These are phyloP conservation scores for Orchesellides sinensis DNA, from an alignment of 2,888 invertebrate genomes.

Conservation along the genomic window DNA sequence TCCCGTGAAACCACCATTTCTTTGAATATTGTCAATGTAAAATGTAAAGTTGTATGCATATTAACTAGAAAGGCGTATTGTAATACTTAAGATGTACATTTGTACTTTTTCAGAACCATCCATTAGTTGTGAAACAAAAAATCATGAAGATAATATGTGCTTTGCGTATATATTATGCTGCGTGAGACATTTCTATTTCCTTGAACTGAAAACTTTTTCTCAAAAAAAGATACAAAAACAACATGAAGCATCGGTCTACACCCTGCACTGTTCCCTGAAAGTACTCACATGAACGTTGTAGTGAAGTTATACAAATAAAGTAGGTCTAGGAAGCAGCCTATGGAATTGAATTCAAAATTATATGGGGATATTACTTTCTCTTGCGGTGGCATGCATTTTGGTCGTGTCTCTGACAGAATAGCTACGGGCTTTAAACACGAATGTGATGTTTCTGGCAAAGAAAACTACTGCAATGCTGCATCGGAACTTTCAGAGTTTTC, in stretches of 20 bases:
- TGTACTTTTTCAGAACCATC: too few relatives aligned
- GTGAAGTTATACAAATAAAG: neutral
- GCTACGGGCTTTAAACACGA: slow-evolving; percentile 34
- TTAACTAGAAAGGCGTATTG: neutral
- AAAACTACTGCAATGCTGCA: slow-evolving; percentile 57
- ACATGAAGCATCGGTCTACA: too few relatives aligned
- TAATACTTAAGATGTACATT: too few relatives aligned
- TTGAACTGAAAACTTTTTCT: slow-evolving; percentile 28
- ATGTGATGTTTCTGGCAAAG: slow-evolving; percentile 57
- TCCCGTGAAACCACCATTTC: too few relatives aligned
- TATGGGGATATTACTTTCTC: slow-evolving; percentile 39
- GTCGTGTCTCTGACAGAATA: slow-evolving; percentile 36
- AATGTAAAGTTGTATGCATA: slow-evolving; percentile 26
- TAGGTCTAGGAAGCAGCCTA: neutral
- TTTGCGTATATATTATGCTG: slow-evolving; percentile 39
- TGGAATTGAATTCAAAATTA: slow-evolving; percentile 55
- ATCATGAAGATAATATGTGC: too few relatives aligned
- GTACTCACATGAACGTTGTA: neutral
- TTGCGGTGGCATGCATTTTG: slow-evolving; percentile 3
- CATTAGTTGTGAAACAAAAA: too few relatives aligned
- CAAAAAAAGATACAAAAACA: neutral
- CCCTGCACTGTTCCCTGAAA: too few relatives aligned
- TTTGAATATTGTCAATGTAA: slow-evolving; percentile 14
- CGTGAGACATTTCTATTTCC: slow-evolving; percentile 50
- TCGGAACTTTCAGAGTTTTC: neutral